Evolutionary conservation across 2,113 vertebrate genomes (phyloP), one percentile per base, ranked within the genome.

Genomic region (Rhegmatorhina hoffmannsi): DNA sequence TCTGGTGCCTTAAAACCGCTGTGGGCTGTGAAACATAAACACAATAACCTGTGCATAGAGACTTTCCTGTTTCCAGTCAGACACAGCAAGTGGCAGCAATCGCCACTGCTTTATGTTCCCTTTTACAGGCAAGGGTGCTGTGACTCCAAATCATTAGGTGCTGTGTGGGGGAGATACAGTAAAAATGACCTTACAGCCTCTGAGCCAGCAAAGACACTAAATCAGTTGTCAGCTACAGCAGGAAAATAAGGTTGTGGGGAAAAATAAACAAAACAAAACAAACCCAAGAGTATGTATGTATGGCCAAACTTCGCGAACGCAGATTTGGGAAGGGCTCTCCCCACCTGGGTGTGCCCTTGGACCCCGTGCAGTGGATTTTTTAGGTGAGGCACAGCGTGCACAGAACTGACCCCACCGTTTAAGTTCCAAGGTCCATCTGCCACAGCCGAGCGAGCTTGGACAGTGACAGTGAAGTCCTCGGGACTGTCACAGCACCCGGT

Each of bases 81-180:
- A 38, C 40, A 49, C 46, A 90, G 73, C 83, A 78, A 84, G 93
- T 24, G 46, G 53, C 66, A 87, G 33, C 12, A 38, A 69, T 63
- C 55, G 63, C 66, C 44, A 29, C n/a, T 86, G 53, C 56, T 92
- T 87, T 87, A 52, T 60, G 40, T 87, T 87, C 49, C 72, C 76
- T 91, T 93, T 80, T 92, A 92, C 31, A 96, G 70, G 84, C 67
- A 80, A 73, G 83, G 60, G 72, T 85, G 77, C 77, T 92, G 78
- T 1, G 2, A 73, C 69, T 94, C 77, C 50, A 80, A 90, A 74
- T 68, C 52, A 18, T 91, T 76, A 73, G 58, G 67, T 33, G 2
- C 33, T 73, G 67, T 84, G 75, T 89, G 84, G 43, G 89, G 92
- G 77, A 58, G 1, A 63, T 15, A 52, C 69, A 69, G 64, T 85